Evolutionary conservation across 92 coral and sea anemone species (phyloP), one percentile per base, ranked within the genome.

Genomic region (Paramuricea clavata): DNA sequence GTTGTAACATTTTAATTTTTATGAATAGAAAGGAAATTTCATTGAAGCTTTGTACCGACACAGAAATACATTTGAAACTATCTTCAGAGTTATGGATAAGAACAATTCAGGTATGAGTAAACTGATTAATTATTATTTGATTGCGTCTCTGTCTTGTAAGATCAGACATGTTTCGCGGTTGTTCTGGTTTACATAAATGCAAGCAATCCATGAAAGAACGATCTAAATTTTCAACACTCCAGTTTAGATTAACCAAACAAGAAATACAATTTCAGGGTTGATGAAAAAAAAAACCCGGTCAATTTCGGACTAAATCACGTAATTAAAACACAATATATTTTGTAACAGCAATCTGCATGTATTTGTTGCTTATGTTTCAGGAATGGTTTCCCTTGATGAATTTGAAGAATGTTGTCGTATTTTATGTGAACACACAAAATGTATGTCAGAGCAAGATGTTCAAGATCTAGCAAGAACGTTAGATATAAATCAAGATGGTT

Each of bases 81-180:
- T 94, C 85, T 96, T 96, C 85, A 75, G 99, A 74, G 74, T 96
- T 54, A 96, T 96, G 98, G 99, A 96, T 71, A 94, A 90, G 78
- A 95, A 96, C 76, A 94, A 93, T 77, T 96, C 99, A 35, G 98
- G 98, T 90, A 64, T 28, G 50, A 0, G 52, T 68, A 47, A 47
- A 47, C 10, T 47, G 27, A 54, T 62, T 15, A 22, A 44, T 49
- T 35, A 12, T 28, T 31, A 19, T n/a, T n/a, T n/a, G n/a, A n/a
- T 62, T 13, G 2, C 15, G 1, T 26, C 10, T 26, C 4, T 39
- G 5, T 39, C 44, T 39, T 39, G 44, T 39, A 39, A 39, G 44
- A 39, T 39, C 44, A 39, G 44, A 39, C 44, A 39, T 39, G 44
- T 39, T 39, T 4, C 44, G 44, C n/a, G n/a, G n/a, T 39, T 39